Percentiles rank a stretch among this genome's conserved stretches.
These are phyloP conservation scores for Gymnothorax reevesii DNA, from an alignment of 2,797 vertebrate genomes.

Conservation along the genomic window DNA sequence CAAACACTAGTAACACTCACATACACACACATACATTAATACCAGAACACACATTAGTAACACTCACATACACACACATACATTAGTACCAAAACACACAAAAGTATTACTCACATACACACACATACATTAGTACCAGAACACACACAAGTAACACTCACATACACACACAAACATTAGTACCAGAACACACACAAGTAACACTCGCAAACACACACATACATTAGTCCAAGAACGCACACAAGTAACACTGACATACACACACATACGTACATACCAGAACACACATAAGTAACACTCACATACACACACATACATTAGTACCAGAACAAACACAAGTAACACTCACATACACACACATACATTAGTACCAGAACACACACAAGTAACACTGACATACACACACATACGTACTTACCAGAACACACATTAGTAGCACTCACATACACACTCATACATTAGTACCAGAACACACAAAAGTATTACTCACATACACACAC, in stretches of 20 bases:
- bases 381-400: slow-evolving; percentile 14
- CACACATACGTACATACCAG: slow-evolving; percentile 45
- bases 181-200: slow-evolving; percentile 43
- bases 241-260: slow-evolving; percentile 41
- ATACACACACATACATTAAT: background rate
- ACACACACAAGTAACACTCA: too few relatives aligned
- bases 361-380: slow-evolving; percentile 38
- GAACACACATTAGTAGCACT: slow-evolving; percentile 4
- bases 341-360: slow-evolving; percentile 3
- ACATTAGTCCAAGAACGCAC: slow-evolving; percentile 57
- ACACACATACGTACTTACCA: slow-evolving; percentile 13
- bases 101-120: slow-evolving; percentile 31
- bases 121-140: too few relatives aligned
- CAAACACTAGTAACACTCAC: too few relatives aligned
- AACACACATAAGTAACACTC: slow-evolving; percentile 56
- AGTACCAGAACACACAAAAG: slow-evolving; percentile 32
- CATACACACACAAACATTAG: background rate
- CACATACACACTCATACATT: slow-evolving; percentile 16
- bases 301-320: slow-evolving; percentile 23
- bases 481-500: background rate
- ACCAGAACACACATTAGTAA: slow-evolving; percentile 43
- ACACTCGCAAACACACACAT: slow-evolving; percentile 22
- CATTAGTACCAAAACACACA: slow-evolving; percentile 66
- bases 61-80: slow-evolving; percentile 21
- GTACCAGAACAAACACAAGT: too few relatives aligned